These are phyloP conservation scores for Pempheris klunzingeri DNA, from an alignment of 2,797 vertebrate genomes.

Conservation along the genomic window DNA sequence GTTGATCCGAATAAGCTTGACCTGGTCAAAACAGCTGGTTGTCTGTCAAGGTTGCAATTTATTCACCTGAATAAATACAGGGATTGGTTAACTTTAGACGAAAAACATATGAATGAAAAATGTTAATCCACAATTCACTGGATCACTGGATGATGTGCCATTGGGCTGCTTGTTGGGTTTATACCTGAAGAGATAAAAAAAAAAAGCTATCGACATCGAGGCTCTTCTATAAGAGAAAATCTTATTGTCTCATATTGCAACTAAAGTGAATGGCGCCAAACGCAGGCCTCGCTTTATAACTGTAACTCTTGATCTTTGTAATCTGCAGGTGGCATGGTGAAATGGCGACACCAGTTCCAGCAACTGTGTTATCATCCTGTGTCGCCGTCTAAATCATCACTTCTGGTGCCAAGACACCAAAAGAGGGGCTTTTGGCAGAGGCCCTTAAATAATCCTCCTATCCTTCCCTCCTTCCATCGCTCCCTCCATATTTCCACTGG, in stretches of 20 bases:
- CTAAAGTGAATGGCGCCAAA: conserved; percentile 8
- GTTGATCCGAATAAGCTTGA: conserved; percentile 41
- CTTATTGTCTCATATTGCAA: not conserved
- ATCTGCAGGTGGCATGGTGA: conserved; percentile 59
- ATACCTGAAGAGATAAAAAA: not conserved
- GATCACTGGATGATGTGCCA: not conserved
- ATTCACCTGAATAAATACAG: conserved; percentile 1
- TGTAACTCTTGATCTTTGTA: conserved; percentile 53
- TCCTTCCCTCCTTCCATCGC: conserved; percentile 42
- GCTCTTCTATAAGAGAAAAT: not conserved
- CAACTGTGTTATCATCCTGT: conserved; percentile 55
- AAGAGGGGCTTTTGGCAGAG: conserved; percentile 70
- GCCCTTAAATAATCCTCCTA: conserved; percentile 56
- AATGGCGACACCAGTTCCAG: conserved; percentile 44
- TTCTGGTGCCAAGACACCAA: conserved; percentile 66
- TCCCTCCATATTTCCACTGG: conserved; percentile 55
- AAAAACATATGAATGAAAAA: not conserved
- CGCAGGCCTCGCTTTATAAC: conserved; percentile 15
- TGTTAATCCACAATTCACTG: not conserved
- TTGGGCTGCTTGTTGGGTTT: not conserved
- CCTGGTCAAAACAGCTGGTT: conserved; percentile 31
- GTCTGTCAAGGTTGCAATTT: conserved; percentile 14
- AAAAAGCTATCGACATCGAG: not conserved
- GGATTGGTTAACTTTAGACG: not conserved
- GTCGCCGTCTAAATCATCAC: conserved; percentile 62